phyloP scores from a whole-genome alignment of 2,113 vertebrate genomes.

The Tauraco erythrolophus region DNA sequence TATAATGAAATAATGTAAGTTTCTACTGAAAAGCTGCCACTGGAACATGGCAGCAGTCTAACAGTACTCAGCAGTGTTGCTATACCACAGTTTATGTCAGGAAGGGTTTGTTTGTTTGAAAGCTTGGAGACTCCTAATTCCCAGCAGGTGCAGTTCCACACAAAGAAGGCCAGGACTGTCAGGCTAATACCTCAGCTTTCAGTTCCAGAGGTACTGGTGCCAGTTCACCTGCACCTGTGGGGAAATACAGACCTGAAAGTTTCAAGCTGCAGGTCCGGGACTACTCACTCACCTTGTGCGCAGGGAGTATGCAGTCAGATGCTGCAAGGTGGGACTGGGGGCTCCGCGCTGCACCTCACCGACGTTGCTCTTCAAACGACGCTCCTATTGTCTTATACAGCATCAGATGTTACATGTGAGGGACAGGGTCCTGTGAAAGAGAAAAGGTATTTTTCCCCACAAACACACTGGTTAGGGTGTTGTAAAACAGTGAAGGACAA shows the following conservation, averaged over 20 bases:
- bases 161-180: background rate
- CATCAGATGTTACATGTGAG: background rate
- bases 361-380: background rate
- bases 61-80: background rate
- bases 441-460: background rate
- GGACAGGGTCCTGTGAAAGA: background rate
- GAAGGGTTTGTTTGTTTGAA: background rate
- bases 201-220: background rate
- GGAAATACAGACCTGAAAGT: background rate
- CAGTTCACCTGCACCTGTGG: background rate
- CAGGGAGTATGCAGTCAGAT: background rate
- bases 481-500: background rate
- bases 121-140: background rate
- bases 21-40: background rate
- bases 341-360: accelerated
- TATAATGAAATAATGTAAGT: background rate
- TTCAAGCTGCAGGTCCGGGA: background rate
- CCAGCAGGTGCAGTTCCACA: background rate
- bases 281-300: accelerated
- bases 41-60: background rate
- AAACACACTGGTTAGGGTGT: background rate
- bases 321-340: background rate
- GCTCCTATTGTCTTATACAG: background rate
- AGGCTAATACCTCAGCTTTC: background rate
- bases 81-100: background rate